These are phyloP conservation scores for Pangasianodon hypophthalmus DNA, from an alignment of 2,113 vertebrate genomes.

Conservation along the genomic window DNA sequence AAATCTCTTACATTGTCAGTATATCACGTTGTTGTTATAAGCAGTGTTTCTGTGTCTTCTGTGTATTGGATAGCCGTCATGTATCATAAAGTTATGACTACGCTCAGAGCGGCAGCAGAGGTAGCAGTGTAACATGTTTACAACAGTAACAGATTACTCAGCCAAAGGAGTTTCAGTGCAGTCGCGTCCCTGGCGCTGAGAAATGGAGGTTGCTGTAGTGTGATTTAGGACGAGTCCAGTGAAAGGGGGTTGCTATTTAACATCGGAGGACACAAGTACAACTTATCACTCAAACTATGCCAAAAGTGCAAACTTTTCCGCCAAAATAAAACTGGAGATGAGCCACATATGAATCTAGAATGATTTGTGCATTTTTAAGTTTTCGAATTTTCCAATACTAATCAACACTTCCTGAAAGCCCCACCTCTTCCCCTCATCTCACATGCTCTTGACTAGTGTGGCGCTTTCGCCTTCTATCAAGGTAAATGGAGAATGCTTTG, in stretches of 20 bases:
- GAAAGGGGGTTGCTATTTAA: not conserved
- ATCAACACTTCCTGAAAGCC: not conserved
- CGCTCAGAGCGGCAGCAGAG: not conserved
- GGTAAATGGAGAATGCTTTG: not conserved
- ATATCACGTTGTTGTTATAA: not conserved
- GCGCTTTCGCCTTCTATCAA: not conserved
- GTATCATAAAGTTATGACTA: not conserved
- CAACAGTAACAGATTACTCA: not conserved
- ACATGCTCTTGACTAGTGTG: not conserved
- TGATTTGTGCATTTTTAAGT: not conserved
- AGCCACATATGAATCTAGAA: not conserved
- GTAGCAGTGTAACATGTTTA: not conserved
- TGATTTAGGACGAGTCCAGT: not conserved
- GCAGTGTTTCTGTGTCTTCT: not conserved
- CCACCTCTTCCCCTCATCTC: not conserved
- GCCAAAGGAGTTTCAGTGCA: slow-evolving; percentile 6
- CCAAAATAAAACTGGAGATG: not conserved
- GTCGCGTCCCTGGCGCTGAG: not conserved
- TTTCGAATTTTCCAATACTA: not conserved
- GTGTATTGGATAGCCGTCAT: not conserved
- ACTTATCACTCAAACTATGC: not conserved
- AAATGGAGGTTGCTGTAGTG: not conserved
- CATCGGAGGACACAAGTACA: not conserved
- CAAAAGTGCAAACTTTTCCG: not conserved
- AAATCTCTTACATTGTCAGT: not conserved